Base-by-base conservation (phyloP, 1,140 invertebrate species). In the Philotrypesis tridentata region DNA sequence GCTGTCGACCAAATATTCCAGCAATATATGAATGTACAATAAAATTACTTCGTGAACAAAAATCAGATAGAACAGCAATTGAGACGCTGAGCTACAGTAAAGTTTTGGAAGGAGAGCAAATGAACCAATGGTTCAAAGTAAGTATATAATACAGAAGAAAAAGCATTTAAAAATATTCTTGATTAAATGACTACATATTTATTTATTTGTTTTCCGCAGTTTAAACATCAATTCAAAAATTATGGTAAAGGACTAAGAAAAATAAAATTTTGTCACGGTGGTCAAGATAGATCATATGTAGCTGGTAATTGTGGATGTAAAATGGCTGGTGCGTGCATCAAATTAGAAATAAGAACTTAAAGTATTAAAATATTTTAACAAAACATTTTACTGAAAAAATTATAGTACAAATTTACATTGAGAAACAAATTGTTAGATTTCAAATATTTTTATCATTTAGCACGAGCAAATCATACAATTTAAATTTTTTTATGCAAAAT, bases 231-330 rank as follows among this genome's bases (percentile, higher is more conserved):
- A 76, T 91, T 92, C 75, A 79, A 82, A 82, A 86, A 90, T 12
- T 91, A 91, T 82, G 88, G 88, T 2, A 80, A 84, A 74, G 90
- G 90, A 14, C 25, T 91, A 7, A 87, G 87, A 79, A 85, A 86
- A 82, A 88, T 92, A 71, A 81, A 9, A 27, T 91, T 91, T 79
- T 37, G 72, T 21, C 89, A 91, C 70, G 79, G 85, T 17, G 95
- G 94, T 33, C 87, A 86, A 74, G 95, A 95, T 87, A 90, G 80
- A 17, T 92, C 92, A 83, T 95, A 92, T 90, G 95, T 94, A 94
- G 92, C 91, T 79, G 95, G 94, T 27, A 92, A 94, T 89, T 95
- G 94, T 90, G 95, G 95, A 1, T 92, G 92, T 60, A 96, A 96
- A 93, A 95, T 96, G 92, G 92, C 94, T 81, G 92, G 93, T 33